Evolutionary conservation across 2,888 invertebrate genomes (phyloP).

Genomic region (Calameuta pallipes): DNA sequence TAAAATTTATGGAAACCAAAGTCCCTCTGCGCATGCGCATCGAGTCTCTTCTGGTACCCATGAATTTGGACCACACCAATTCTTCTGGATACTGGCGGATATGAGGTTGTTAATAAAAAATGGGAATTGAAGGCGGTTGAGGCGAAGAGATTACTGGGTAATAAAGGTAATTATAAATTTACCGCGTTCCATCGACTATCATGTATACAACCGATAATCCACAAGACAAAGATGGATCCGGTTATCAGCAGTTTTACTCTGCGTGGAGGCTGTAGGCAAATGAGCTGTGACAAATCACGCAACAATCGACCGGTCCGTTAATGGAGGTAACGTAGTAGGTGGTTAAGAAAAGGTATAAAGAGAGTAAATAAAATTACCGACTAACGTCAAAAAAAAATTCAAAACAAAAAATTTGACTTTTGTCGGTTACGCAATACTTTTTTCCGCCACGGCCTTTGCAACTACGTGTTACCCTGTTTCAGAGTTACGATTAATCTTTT

Average conservation of each 20-base stretch:
- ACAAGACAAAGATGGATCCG: background rate
- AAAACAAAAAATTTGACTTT: too few species aligned
- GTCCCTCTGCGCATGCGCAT: too few species aligned
- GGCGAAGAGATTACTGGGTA: slow-evolving; percentile 7
- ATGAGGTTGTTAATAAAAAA: too few species aligned
- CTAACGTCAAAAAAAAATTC: too few species aligned
- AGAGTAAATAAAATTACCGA: background rate
- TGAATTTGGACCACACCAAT: too few species aligned
- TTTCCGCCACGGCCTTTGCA: slow-evolving; percentile 42
- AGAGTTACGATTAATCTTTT: slow-evolving; percentile 55
- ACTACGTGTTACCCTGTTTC: slow-evolving; percentile 38
- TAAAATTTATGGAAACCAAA: too few species aligned
- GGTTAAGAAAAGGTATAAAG: background rate
- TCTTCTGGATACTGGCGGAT: too few species aligned
- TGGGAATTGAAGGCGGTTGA: too few species aligned
- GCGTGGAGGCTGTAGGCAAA: slow-evolving; percentile 32
- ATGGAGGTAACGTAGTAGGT: slow-evolving; percentile 1
- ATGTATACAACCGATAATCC: too few species aligned
- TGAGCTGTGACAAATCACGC: slow-evolving; percentile 42
- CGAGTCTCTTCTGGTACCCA: too few species aligned
- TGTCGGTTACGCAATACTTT: background rate
- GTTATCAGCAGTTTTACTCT: too few species aligned
- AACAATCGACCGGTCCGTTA: slow-evolving; percentile 28
- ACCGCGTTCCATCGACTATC: slow-evolving; percentile 29
- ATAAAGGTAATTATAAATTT: slow-evolving; percentile 41